A percentile compares a stretch with the other conserved stretches of the same genome.
phyloP scores from a whole-genome alignment of 2,113 vertebrate genomes.

The Girardinichthys multiradiatus region DNA sequence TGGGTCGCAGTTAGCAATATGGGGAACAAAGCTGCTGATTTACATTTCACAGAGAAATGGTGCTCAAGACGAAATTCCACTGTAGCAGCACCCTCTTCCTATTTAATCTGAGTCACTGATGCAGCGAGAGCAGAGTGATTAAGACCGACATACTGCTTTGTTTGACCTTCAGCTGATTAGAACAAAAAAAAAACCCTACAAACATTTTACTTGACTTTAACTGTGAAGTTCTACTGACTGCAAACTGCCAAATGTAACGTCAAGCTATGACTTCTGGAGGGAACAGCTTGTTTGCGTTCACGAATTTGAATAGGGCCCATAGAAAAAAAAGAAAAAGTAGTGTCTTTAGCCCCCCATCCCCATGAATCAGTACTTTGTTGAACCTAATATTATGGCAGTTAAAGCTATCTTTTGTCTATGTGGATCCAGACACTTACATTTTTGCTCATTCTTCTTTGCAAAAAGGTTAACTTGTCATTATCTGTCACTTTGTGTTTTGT shows the following conservation, averaged over 20 bases:
- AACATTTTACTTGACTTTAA: constrained; percentile 29
- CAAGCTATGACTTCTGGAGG: background rate
- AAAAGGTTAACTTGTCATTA: no score
- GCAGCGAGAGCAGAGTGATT: constrained; percentile 50
- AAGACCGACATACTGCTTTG: constrained; percentile 53
- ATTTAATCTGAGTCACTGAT: constrained; percentile 51
- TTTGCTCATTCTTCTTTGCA: no score
- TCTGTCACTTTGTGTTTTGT: no score
- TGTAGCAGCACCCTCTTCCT: constrained; percentile 25
- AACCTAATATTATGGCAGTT: no score
- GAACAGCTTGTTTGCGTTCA: background rate
- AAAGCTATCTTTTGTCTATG: no score
- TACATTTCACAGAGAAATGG: constrained; percentile 24
- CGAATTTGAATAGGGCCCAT: background rate
- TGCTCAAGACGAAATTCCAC: constrained; percentile 17
- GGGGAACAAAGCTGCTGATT: constrained; percentile 18
- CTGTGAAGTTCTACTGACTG: constrained; percentile 18
- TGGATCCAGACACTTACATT: no score
- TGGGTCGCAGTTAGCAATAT: constrained; percentile 3
- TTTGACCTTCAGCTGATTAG: constrained; percentile 63
- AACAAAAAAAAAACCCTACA: constrained; percentile 29
- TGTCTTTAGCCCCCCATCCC: no score
- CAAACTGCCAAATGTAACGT: background rate
- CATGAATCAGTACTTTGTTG: no score
- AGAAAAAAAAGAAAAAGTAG: background rate